Evolutionary conservation across 2,888 invertebrate species (phyloP).

Genomic region (Torymus tubicola): DNA sequence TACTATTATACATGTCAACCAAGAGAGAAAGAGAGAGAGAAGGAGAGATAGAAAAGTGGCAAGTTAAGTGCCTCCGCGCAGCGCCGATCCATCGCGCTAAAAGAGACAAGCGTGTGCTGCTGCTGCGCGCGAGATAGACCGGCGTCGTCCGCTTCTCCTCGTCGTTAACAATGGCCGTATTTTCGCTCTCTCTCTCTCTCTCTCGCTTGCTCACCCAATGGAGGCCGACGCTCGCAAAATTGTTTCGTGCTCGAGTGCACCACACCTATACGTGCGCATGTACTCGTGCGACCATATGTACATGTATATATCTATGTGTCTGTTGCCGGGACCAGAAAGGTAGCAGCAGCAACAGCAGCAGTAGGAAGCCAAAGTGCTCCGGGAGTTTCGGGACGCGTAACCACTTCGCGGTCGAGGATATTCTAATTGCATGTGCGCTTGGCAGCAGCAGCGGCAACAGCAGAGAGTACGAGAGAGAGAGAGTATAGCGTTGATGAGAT

Average conservation of each 20-base stretch:
- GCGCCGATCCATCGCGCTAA: no score
- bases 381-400: conserved; percentile 45
- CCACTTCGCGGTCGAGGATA: conserved; percentile 50
- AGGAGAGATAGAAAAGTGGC: background rate
- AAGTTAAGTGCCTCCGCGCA: no score
- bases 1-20: no score
- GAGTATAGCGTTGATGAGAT: conserved; percentile 39
- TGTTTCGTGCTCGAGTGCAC: conserved; percentile 46
- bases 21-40: background rate
- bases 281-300: no score
- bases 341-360: background rate
- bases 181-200: conserved; percentile 21
- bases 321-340: no score
- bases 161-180: conserved; percentile 55
- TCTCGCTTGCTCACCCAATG: conserved; percentile 21
- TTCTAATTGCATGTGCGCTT: conserved; percentile 51
- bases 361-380: conserved; percentile 29
- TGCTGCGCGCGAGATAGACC: background rate
- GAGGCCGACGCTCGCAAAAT: conserved; percentile 54
- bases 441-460: background rate
- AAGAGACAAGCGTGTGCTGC: no score
- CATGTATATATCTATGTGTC: no score
- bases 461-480: no score
- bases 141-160: conserved; percentile 33
- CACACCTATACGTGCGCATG: background rate